Conservation (phyloP, 2,113 vertebrate genomes). For the Parotia lawesii region DNA sequence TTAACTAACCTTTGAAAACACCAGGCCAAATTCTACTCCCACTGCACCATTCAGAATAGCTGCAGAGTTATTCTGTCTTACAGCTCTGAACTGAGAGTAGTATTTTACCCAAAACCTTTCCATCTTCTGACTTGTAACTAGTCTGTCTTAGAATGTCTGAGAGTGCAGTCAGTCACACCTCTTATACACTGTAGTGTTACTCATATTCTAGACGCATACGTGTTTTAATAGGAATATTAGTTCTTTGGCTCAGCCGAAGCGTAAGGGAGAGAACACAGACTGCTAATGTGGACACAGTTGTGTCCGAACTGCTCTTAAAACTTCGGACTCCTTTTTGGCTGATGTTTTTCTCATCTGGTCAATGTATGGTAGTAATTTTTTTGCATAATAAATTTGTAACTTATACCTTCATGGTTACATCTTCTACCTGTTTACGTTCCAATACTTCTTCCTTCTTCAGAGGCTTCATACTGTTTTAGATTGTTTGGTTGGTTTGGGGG, state of each 20-base stretch:
- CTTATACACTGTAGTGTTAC: background rate
- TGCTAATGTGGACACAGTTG: background rate
- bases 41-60: slow-evolving; percentile 16
- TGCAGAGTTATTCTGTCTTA: background rate
- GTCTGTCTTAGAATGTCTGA: background rate
- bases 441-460: background rate
- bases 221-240: background rate
- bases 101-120: background rate
- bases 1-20: slow-evolving; percentile 62
- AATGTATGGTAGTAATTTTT: background rate
- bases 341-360: background rate
- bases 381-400: background rate
- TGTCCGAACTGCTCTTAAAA: background rate
- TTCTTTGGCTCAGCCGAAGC: background rate
- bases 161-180: background rate
- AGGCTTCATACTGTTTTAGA: background rate
- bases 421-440: background rate
- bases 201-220: background rate
- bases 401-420: background rate
- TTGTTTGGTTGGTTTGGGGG: background rate
- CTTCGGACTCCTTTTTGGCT: background rate
- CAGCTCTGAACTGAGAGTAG: background rate
- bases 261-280: background rate
- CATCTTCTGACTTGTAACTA: background rate
- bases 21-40: slow-evolving; percentile 40